Evolutionary conservation across 2,797 vertebrate genomes (phyloP).

Genomic region (Ctenochaetus hawaiiensis): DNA sequence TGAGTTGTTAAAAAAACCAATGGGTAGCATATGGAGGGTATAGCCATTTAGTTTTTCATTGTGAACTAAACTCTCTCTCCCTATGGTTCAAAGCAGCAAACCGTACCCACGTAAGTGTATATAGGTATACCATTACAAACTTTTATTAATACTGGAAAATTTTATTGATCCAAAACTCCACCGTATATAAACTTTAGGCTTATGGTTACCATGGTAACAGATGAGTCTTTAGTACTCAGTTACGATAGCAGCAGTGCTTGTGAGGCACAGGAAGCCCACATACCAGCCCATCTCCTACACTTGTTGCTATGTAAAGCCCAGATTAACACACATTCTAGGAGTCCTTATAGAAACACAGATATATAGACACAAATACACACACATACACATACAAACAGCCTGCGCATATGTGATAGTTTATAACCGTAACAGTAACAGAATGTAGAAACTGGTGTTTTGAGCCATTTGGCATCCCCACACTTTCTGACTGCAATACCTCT

Average conservation of each 20-base stretch:
- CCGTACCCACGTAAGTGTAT: background rate
- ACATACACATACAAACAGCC: background rate
- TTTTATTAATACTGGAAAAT: background rate
- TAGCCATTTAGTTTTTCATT: background rate
- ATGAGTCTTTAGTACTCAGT: constrained; percentile 31
- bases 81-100: background rate
- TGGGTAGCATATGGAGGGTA: background rate
- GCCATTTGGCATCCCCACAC: too few relatives aligned
- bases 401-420: too few relatives aligned
- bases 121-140: background rate
- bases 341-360: constrained; percentile 6
- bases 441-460: too few relatives aligned
- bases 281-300: constrained; percentile 41
- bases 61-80: background rate
- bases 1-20: background rate
- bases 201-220: constrained; percentile 42
- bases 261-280: constrained; percentile 57
- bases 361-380: background rate
- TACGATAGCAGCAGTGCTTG: constrained; percentile 38
- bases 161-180: constrained; percentile 25
- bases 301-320: constrained; percentile 58
- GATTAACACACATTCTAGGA: constrained; percentile 42
- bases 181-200: background rate
- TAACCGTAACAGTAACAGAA: too few relatives aligned
- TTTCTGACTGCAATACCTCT: too few relatives aligned